Conservation (phyloP, 2,113 vertebrate genomes). For the Boleophthalmus pectinirostris region DNA sequence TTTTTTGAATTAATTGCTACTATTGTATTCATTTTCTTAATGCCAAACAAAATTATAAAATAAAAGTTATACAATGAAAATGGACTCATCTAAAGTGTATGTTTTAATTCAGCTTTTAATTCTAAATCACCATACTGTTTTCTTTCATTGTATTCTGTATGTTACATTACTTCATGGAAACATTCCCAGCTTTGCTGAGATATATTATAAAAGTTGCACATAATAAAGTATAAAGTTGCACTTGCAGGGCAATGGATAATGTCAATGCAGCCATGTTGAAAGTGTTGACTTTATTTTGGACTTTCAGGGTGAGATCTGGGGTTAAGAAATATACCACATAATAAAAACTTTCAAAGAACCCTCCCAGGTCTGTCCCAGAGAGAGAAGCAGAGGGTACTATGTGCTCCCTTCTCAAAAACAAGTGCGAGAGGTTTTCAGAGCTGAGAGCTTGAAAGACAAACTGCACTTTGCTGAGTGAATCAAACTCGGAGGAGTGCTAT, state of each 20-base stretch:
- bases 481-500: slow-evolving; percentile 20
- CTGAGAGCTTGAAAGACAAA: slow-evolving; percentile 43
- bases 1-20: too few relatives aligned
- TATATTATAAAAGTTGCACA: neutral
- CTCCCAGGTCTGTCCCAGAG: slow-evolving; percentile 3
- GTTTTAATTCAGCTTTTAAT: too few relatives aligned
- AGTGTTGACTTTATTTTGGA: neutral
- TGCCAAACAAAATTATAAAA: too few relatives aligned
- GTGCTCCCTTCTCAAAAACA: slow-evolving; percentile 34
- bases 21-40: too few relatives aligned
- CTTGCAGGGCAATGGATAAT: neutral
- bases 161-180: neutral
- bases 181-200: neutral
- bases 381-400: neutral
- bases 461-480: slow-evolving; percentile 43
- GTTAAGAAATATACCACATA: neutral
- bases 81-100: neutral
- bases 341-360: neutral
- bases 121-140: too few relatives aligned
- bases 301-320: neutral
- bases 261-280: neutral
- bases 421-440: slow-evolving; percentile 38
- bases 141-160: neutral
- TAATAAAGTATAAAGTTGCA: neutral
- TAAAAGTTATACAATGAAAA: neutral